A percentile compares a stretch with the other conserved stretches of the same genome.
phyloP scores from a whole-genome alignment of 2,113 vertebrate genomes.

The zebrafish (Danio rerio) region DNA sequence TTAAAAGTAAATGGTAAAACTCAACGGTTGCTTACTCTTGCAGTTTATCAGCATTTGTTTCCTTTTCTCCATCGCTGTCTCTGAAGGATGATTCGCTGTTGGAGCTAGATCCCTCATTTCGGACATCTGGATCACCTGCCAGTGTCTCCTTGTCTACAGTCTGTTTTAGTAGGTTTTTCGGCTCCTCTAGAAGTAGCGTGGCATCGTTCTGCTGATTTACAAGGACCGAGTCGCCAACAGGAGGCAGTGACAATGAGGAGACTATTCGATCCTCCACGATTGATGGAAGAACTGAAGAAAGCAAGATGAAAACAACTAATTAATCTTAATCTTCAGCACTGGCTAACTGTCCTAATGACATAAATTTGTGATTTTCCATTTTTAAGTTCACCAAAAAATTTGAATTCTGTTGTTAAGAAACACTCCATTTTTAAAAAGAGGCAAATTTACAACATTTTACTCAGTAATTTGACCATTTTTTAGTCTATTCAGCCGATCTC shows the following conservation, averaged over 20 bases:
- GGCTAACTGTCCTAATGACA: too few relatives aligned
- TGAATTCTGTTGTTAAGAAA: too few relatives aligned
- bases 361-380: too few relatives aligned
- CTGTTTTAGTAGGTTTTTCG: constrained; percentile 9
- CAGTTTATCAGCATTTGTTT: neutral
- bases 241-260: constrained; percentile 43
- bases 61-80: constrained; percentile 25
- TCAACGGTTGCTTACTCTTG: constrained; percentile 26
- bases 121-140: constrained; percentile 7
- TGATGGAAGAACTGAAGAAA: constrained; percentile 48
- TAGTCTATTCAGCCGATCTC: too few relatives aligned
- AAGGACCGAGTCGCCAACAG: constrained; percentile 14
- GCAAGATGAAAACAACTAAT: neutral
- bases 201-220: constrained; percentile 30
- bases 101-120: constrained; percentile 29
- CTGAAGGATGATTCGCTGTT: constrained; percentile 3
- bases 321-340: too few relatives aligned
- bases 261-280: constrained; percentile 56
- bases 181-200: neutral
- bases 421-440: too few relatives aligned
- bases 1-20: too few relatives aligned
- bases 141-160: neutral
- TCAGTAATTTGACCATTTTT: too few relatives aligned
- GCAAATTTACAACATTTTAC: too few relatives aligned
- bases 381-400: too few relatives aligned